These are phyloP conservation scores for Anoplopoma fimbria DNA, from an alignment of 2,113 vertebrate genomes.

Conservation along the genomic window DNA sequence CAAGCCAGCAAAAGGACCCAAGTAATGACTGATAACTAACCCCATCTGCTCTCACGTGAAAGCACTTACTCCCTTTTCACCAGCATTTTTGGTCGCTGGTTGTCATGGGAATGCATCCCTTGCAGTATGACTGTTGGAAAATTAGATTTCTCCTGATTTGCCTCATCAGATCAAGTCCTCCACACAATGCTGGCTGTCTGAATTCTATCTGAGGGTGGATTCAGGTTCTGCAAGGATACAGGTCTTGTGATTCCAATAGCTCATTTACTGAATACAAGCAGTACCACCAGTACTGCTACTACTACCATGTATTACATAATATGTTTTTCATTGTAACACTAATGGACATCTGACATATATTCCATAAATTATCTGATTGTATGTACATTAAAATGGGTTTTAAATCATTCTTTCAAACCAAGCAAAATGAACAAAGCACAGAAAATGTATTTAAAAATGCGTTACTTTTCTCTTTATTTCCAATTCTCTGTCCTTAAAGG, in stretches of 20 bases:
- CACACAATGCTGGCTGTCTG: slow-evolving; percentile 58
- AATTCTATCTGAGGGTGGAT: neutral
- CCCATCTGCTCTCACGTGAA: slow-evolving; percentile 65
- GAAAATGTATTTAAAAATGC: neutral
- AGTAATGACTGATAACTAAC: slow-evolving; percentile 28
- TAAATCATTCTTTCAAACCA: neutral
- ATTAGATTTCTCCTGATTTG: slow-evolving; percentile 73
- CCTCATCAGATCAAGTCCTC: slow-evolving; percentile 29
- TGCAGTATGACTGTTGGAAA: slow-evolving; percentile 40
- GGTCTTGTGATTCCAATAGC: slow-evolving; percentile 65
- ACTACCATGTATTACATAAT: neutral
- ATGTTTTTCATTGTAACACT: neutral
- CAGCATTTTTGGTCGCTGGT: slow-evolving; percentile 32
- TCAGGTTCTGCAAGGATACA: slow-evolving; percentile 7
- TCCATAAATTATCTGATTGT: neutral
- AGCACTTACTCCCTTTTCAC: slow-evolving; percentile 43
- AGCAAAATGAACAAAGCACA: neutral
- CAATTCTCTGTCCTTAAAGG: neutral
- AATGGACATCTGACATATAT: neutral
- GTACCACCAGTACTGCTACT: no score
- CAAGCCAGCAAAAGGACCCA: neutral
- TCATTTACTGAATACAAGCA: slow-evolving; percentile 19
- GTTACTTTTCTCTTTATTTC: neutral
- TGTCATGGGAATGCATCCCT: slow-evolving; percentile 53
- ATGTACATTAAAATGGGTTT: neutral